Evolutionary conservation across 2,797 vertebrate genomes (phyloP).

Genomic region (Uromys caudimaculatus): DNA sequence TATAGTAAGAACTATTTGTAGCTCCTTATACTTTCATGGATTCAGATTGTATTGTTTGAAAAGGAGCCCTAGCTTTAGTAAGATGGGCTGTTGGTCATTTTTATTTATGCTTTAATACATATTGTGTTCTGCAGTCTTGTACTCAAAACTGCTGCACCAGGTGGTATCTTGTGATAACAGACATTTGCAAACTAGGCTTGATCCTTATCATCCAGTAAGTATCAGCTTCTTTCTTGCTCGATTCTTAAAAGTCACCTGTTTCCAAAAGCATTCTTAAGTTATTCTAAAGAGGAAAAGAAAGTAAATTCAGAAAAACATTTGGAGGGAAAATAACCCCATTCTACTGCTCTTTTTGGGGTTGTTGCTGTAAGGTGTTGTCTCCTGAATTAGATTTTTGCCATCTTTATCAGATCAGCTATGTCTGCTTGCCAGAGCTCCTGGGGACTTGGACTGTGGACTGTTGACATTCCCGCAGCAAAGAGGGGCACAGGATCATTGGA

Average conservation of each 20-base stretch:
- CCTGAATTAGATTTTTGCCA: neutral
- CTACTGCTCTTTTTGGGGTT: neutral
- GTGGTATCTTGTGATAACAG: neutral
- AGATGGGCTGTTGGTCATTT: constrained; percentile 16
- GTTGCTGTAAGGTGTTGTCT: neutral
- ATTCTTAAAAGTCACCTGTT: constrained; percentile 52
- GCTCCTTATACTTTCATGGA: neutral
- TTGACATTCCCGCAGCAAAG: neutral
- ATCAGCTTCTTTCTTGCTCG: neutral
- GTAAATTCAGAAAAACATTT: constrained; percentile 58
- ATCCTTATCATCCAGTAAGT: neutral
- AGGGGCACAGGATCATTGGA: too few relatives aligned
- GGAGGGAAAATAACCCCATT: constrained; percentile 49
- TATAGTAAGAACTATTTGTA: neutral
- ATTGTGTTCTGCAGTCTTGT: constrained; percentile 26
- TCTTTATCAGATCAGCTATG: neutral
- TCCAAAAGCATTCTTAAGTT: constrained; percentile 58
- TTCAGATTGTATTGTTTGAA: neutral
- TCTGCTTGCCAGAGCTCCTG: neutral
- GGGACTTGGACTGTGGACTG: neutral
- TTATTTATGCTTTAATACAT: neutral
- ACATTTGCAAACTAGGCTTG: constrained; percentile 58
- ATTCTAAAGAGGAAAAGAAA: constrained; percentile 67
- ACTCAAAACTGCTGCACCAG: neutral
- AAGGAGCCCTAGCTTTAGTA: neutral